Conservation (phyloP, 2,888 invertebrate species). For the Brenthis ino region DNA sequence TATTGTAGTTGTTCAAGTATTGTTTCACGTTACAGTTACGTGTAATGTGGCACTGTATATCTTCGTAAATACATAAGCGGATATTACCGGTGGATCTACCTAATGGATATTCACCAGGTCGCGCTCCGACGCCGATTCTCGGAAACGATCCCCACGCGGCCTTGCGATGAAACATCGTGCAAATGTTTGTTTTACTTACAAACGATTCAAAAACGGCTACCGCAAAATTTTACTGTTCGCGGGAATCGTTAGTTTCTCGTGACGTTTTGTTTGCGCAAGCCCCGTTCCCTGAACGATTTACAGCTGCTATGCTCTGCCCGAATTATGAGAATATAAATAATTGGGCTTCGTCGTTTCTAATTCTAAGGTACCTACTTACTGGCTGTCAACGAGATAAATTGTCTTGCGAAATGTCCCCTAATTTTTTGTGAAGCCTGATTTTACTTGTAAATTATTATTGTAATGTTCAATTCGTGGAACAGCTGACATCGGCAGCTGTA, state of each 20-base stretch:
- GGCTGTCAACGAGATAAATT: constrained; percentile 31
- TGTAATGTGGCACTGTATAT: constrained; percentile 40
- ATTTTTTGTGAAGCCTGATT: constrained; percentile 49
- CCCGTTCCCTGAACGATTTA: constrained; percentile 63
- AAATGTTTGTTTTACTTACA: constrained; percentile 74
- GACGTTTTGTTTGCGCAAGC: constrained; percentile 71
- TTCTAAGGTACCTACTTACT: constrained; percentile 25
- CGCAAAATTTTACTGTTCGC: constrained; percentile 69
- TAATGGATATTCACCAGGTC: constrained; percentile 54
- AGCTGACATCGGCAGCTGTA: constrained; percentile 63
- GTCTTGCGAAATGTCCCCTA: constrained; percentile 37
- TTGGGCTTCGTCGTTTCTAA: constrained; percentile 44
- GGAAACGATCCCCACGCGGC: constrained; percentile 65
- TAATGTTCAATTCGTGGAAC: constrained; percentile 65
- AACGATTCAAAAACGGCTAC: constrained; percentile 70
- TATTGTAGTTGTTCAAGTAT: background rate
- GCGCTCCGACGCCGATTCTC: constrained; percentile 52
- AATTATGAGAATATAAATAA: constrained; percentile 51
- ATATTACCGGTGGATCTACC: constrained; percentile 35
- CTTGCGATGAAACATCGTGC: constrained; percentile 71
- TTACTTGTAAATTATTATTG: constrained; percentile 55
- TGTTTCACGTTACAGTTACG: constrained; percentile 36
- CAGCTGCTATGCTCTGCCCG: constrained; percentile 57
- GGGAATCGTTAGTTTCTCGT: constrained; percentile 59
- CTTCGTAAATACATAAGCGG: constrained; percentile 30